phyloP scores from a whole-genome alignment of 1,140 invertebrate genomes.

The Pentalonia nigronervosa region DNA sequence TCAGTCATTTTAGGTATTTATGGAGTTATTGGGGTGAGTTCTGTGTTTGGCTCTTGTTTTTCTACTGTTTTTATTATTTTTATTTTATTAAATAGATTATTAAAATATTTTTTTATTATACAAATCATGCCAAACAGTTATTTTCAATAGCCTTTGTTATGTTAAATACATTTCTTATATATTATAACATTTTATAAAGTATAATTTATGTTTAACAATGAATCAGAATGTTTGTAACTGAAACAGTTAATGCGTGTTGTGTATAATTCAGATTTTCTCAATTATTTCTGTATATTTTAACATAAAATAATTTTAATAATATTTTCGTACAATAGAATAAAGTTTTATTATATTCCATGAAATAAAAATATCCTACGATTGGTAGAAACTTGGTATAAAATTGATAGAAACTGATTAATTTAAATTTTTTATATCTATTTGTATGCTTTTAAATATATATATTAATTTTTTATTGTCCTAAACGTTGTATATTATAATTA shows the following conservation, averaged over 20 bases:
- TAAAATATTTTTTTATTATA: background rate
- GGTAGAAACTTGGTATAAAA: background rate
- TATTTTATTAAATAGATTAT: background rate
- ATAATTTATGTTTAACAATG: conserved; percentile 1
- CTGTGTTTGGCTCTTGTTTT: background rate
- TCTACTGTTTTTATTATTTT: background rate
- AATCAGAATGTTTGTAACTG: background rate
- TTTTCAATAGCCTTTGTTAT: background rate
- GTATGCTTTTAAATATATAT: background rate
- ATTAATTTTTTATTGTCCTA: background rate
- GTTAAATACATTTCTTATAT: background rate
- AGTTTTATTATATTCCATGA: background rate
- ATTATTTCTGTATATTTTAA: conserved; percentile 3
- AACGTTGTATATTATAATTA: background rate
- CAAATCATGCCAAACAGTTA: background rate
- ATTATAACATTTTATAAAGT: background rate
- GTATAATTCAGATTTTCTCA: background rate
- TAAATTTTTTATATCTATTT: background rate
- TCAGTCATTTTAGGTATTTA: background rate
- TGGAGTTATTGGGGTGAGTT: background rate
- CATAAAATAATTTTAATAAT: background rate
- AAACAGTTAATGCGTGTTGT: background rate
- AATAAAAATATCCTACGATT: background rate
- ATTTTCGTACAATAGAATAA: background rate
- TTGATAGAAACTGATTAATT: background rate